These are phyloP conservation scores for Gila orcuttii DNA, from an alignment of 2,113 vertebrate species.

Conservation along the genomic window DNA sequence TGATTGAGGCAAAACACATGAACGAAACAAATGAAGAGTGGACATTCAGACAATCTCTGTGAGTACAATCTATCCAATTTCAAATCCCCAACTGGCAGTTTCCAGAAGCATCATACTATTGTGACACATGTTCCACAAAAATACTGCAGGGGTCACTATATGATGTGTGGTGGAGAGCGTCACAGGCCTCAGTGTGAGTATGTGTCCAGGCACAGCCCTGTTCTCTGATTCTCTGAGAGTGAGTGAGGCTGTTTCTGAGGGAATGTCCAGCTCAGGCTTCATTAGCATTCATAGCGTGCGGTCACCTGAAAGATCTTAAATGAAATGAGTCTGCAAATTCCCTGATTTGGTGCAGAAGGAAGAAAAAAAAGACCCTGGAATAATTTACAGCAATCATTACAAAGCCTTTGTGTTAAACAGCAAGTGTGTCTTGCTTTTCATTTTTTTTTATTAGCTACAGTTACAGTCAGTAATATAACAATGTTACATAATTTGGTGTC, in stretches of 20 bases:
- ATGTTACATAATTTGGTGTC: not conserved
- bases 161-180: conserved; percentile 43
- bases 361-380: conserved; percentile 57
- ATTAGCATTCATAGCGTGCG: conserved; percentile 74
- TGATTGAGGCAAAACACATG: not conserved
- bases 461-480: not conserved
- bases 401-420: conserved; percentile 27
- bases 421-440: not conserved
- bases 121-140: conserved; percentile 46
- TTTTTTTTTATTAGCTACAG: not conserved
- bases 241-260: conserved; percentile 57
- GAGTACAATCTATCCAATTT: not conserved
- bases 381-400: conserved; percentile 41
- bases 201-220: conserved; percentile 46
- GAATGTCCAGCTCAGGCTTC: conserved; percentile 69
- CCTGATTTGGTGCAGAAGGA: conserved; percentile 74
- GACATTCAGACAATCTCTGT: not conserved
- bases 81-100: conserved; percentile 12
- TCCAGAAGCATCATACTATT: conserved; percentile 20
- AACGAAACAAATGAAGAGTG: not conserved
- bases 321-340: conserved; percentile 79
- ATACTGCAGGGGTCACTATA: conserved; percentile 60
- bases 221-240: conserved; percentile 34
- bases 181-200: conserved; percentile 24
- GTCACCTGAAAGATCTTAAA: conserved; percentile 76